Conservation (phyloP, 2,113 vertebrate species). For the Neofelis nebulosa region DNA sequence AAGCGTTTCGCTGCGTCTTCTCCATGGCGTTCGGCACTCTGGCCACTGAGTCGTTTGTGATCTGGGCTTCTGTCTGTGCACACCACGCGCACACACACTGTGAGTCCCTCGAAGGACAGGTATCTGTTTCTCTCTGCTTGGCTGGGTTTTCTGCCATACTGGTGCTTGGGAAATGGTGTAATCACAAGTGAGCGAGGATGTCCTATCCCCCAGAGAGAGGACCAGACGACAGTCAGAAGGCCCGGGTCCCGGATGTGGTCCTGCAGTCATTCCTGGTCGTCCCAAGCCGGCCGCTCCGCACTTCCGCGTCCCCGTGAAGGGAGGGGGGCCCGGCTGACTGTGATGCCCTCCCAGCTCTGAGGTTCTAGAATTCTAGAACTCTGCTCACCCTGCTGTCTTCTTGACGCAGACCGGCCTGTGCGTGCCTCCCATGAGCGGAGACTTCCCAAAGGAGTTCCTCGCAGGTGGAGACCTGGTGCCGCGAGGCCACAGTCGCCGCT, state of each 20-base stretch:
- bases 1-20: background rate
- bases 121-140: background rate
- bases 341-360: background rate
- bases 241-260: background rate
- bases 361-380: slow-evolving; percentile 47
- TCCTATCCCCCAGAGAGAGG: background rate
- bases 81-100: background rate
- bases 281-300: background rate
- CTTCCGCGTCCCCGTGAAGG: background rate
- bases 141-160: background rate
- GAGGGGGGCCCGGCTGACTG: background rate
- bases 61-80: background rate
- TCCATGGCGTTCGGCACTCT: background rate
- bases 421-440: slow-evolving; percentile 63
- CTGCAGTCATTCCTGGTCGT: too few relatives aligned
- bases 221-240: background rate
- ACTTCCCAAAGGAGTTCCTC: background rate
- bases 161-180: background rate
- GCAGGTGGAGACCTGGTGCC: background rate
- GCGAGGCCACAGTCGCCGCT: slow-evolving; percentile 39
- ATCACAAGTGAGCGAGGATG: background rate
- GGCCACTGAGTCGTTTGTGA: background rate
- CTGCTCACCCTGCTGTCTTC: background rate
- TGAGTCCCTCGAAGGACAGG: background rate
- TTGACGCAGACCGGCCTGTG: background rate